These are phyloP conservation scores for Stegana nigrithorax DNA, from an alignment of 2,888 invertebrate species.

Conservation along the genomic window DNA sequence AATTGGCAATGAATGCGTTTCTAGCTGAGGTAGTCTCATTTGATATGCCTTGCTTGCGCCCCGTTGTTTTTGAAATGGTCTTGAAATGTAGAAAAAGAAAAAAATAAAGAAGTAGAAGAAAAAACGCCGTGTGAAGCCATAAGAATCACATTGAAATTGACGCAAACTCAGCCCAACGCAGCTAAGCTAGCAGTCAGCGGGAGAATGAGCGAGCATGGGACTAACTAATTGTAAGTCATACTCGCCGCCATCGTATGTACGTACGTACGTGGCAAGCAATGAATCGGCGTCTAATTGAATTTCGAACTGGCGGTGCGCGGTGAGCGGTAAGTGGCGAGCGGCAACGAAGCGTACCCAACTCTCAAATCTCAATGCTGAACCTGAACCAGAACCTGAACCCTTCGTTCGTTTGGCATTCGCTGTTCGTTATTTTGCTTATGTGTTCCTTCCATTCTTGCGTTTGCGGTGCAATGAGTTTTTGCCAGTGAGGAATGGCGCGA, in stretches of 20 bases:
- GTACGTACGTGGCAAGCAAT: constrained; percentile 36
- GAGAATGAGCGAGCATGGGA: constrained; percentile 31
- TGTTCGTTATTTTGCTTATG: neutral
- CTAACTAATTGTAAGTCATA: constrained; percentile 49
- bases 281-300: constrained; percentile 50
- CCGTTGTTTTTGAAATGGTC: constrained; percentile 45
- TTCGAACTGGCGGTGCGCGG: constrained; percentile 11
- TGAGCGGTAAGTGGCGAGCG: constrained; percentile 7
- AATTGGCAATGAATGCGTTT: neutral
- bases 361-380: too few species aligned
- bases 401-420: neutral
- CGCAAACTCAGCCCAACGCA: constrained; percentile 45
- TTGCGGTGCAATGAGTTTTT: constrained; percentile 10
- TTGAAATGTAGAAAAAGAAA: constrained; percentile 39
- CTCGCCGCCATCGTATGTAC: constrained; percentile 22
- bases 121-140: constrained; percentile 53
- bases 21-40: neutral
- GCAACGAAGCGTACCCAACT: neutral
- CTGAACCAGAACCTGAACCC: constrained; percentile 1
- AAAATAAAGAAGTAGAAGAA: neutral
- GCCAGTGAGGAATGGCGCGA: constrained; percentile 48
- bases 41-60: constrained; percentile 29
- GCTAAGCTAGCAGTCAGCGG: too few species aligned
- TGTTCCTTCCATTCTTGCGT: neutral
- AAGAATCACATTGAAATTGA: constrained; percentile 48